Evolutionary conservation across 2,888 invertebrate genomes (phyloP), one percentile per base, ranked within the genome.

Genomic region (Plutella xylostella): DNA sequence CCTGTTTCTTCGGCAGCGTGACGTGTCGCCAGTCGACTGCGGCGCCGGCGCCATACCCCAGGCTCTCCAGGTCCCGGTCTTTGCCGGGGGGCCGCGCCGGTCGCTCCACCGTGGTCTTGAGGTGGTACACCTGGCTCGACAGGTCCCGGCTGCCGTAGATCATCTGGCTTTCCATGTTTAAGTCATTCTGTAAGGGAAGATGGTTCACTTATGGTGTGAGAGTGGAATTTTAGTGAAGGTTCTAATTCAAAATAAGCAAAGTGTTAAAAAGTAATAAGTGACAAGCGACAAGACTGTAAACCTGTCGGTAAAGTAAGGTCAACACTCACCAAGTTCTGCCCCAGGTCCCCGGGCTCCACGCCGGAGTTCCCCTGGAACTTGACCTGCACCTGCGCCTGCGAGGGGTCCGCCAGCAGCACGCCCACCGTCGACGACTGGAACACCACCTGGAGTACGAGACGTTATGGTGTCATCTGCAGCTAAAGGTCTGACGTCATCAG

Each of bases 381-480:
- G 7, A 90, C 85, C 67, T 88, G 87, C 9, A 90, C 87, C 65
- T 88, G 86, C 6, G 89, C 89, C 57, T 85, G 85, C 38, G 85
- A 78, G 0, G 90, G 90, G 68, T 90, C 88, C 5, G 90, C 89
- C 20, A 90, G 83, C 30, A 90, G 64, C 9, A 90, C 89, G 45
- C 90, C 90, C 25, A 90, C 85, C 53, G 89, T 89, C 48, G 89
- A 87, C 2, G 89, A 88, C 64, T 90, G 88, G 65, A 88, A 90
- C 35, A 89, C 89, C 34, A 90, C 89, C 90, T 90, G 57, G 20
- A 63, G 65, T 47, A 42, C 51, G 22, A 15, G 9, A 14, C 4
- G n/a, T n/a, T n/a, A n/a, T n/a, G n/a, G n/a, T n/a, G n/a, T n/a
- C n/a, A n/a, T n/a, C n/a, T n/a, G n/a, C n/a, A n/a, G n/a, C n/a